These are phyloP conservation scores for Serinus canaria DNA, from an alignment of 2,113 vertebrate genomes.

Conservation along the genomic window DNA sequence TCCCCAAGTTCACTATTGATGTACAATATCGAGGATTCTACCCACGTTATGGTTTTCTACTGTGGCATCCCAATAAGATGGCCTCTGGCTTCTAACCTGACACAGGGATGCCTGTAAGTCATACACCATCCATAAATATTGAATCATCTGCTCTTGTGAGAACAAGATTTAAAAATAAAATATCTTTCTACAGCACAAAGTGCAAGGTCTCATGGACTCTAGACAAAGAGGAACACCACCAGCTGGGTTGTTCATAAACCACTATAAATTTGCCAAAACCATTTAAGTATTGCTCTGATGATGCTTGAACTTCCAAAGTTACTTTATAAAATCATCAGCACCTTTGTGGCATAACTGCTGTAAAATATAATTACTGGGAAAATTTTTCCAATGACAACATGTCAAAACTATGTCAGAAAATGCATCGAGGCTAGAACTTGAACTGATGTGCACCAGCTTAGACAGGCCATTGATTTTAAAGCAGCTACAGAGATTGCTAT, in stretches of 20 bases:
- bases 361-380: conserved; percentile 6
- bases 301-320: background rate
- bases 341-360: background rate
- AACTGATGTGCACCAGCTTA: background rate
- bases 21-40: background rate
- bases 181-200: background rate
- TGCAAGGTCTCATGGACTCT: background rate
- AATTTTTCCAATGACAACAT: background rate
- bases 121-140: background rate
- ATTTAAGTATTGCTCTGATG: background rate
- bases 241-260: background rate
- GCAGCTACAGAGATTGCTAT: background rate
- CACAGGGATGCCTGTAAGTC: background rate
- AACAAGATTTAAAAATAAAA: background rate
- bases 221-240: background rate
- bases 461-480: background rate
- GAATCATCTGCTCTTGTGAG: background rate
- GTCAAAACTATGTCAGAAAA: conserved; percentile 10
- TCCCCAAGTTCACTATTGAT: background rate
- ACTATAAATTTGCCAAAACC: background rate
- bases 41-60: background rate
- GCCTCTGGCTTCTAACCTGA: background rate
- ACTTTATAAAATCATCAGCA: background rate
- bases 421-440: background rate
- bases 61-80: background rate